phyloP scores from a whole-genome alignment of 2,797 vertebrate species.

The Netta rufina region DNA sequence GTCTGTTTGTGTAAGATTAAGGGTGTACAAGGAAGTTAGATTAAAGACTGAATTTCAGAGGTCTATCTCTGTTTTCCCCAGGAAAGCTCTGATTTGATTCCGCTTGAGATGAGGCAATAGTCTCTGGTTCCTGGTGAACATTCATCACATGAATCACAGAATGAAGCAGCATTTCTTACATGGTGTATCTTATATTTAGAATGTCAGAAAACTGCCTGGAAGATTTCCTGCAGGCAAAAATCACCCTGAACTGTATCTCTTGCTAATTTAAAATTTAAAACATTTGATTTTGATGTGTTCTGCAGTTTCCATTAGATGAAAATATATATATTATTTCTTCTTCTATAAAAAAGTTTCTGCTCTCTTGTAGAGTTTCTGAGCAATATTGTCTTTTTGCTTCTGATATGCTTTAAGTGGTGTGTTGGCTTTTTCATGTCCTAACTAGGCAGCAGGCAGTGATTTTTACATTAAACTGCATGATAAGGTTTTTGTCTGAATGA shows the following conservation, averaged over 20 bases:
- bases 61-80: background rate
- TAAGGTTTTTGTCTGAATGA: slow-evolving; percentile 16
- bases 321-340: background rate
- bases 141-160: slow-evolving; percentile 22
- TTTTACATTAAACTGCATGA: slow-evolving; percentile 31
- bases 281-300: slow-evolving; percentile 8
- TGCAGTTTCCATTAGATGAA: background rate
- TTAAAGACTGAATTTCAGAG: slow-evolving; percentile 4
- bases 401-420: background rate
- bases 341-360: background rate
- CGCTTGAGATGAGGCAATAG: slow-evolving; percentile 7
- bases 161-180: slow-evolving; percentile 14
- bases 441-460: background rate
- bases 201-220: slow-evolving; percentile 29
- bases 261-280: slow-evolving; percentile 46
- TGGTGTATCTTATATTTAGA: slow-evolving; percentile 30
- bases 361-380: background rate
- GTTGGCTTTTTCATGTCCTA: background rate
- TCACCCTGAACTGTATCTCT: background rate
- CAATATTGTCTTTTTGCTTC: background rate
- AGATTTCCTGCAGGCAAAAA: slow-evolving; percentile 39
- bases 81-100: slow-evolving; percentile 22
- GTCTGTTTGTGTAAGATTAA: slow-evolving; percentile 23
- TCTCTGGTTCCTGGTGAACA: background rate
- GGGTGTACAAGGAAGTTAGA: background rate